phyloP scores from a whole-genome alignment of 2,797 vertebrate genomes.

The Cottoperca gobio region DNA sequence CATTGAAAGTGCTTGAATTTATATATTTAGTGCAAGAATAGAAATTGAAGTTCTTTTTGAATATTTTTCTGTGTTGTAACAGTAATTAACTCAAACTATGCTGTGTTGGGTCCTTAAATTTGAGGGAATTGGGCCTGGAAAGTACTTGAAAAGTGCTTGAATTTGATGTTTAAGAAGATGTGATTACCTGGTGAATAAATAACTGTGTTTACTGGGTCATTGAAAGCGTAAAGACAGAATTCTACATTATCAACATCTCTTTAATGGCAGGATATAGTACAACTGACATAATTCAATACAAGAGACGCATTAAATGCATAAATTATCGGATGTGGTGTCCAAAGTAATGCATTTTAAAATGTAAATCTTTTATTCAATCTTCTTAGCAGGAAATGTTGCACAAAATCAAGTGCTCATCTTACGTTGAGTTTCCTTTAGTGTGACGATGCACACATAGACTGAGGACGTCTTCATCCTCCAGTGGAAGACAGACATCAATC shows the following conservation, averaged over 20 bases:
- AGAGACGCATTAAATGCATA: background rate
- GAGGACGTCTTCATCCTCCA: conserved; percentile 31
- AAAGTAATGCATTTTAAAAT: background rate
- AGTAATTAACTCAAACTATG: too few species aligned
- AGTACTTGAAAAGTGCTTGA: too few species aligned
- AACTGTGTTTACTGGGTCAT: too few species aligned
- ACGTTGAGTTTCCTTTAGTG: background rate
- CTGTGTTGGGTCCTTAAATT: too few species aligned
- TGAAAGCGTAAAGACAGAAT: too few species aligned
- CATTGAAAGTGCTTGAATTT: too few species aligned
- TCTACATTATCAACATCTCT: background rate
- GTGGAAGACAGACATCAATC: conserved; percentile 48
- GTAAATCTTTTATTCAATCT: background rate
- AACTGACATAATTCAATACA: background rate
- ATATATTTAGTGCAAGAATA: too few species aligned
- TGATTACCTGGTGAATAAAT: too few species aligned
- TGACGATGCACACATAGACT: conserved; percentile 28
- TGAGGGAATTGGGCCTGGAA: too few species aligned
- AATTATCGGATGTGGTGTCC: background rate
- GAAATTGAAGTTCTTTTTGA: too few species aligned
- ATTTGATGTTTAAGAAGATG: too few species aligned
- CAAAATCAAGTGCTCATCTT: background rate
- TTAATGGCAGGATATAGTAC: background rate
- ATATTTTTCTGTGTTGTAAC: too few species aligned
- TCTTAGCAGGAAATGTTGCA: background rate